Conservation (phyloP, 2,888 invertebrate genomes). For the Diaperis boleti region DNA sequence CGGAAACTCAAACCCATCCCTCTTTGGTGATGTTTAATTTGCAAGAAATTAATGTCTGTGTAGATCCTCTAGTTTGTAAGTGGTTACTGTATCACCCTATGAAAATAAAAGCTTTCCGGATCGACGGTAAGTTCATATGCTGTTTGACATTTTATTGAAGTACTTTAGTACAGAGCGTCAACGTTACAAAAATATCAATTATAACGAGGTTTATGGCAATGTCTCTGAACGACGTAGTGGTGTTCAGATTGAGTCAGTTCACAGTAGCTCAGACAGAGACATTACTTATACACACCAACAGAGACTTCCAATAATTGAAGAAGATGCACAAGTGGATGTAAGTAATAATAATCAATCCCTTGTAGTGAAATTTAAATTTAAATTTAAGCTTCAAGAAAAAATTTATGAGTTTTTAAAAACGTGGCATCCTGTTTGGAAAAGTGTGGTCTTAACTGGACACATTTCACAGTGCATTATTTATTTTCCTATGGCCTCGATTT, state of each 20-base stretch:
- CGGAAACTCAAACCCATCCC: constrained; percentile 65
- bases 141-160: too few species aligned
- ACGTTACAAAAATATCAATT: constrained; percentile 47
- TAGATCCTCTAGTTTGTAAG: constrained; percentile 75
- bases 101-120: constrained; percentile 9
- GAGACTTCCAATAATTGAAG: constrained; percentile 46
- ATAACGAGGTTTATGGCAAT: constrained; percentile 59
- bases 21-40: constrained; percentile 68
- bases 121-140: constrained; percentile 8
- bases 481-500: constrained; percentile 70
- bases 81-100: constrained; percentile 72
- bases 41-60: constrained; percentile 68
- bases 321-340: constrained; percentile 56
- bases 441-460: constrained; percentile 69
- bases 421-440: constrained; percentile 70
- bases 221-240: constrained; percentile 63
- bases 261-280: constrained; percentile 68
- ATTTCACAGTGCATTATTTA: constrained; percentile 73
- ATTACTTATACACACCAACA: constrained; percentile 32
- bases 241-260: constrained; percentile 67
- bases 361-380: neutral
- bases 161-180: constrained; percentile 19
- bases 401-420: constrained; percentile 64
- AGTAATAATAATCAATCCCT: constrained; percentile 39
- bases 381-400: constrained; percentile 59